Evolutionary conservation across 2,113 vertebrate genomes (phyloP), one percentile per base, ranked within the genome.

Genomic region (Silurus meridionalis): DNA sequence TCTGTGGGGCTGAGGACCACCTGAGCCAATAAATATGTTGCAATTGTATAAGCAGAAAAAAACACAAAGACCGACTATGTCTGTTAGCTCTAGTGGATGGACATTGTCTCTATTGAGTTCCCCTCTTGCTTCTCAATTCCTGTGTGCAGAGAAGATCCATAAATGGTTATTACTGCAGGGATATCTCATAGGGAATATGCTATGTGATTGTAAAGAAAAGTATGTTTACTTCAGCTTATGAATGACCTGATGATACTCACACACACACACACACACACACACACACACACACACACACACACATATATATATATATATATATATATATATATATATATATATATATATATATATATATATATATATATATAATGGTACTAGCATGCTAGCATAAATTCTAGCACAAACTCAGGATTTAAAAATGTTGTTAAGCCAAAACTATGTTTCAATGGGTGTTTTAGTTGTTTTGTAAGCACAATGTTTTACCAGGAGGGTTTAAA

Each of bases 41-140:
- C 61, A 64, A 64, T 63, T 67, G 37, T 53, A 53, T 21, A 23
- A 74, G 61, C 83, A 52, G 53, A 78, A 55, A 2, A 6, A 52
- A 37, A 13, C 72, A 88, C 87, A 88, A 90, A 87, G 81, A 86
- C 80, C 9, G 37, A 3, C 74, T 88, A 83, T 92, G 89, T 93
- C 90, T 72, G 89, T 88, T n/a, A 63, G 0, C 55, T 85, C 88
- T 89, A 93, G 92, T 90, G 89, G 89, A 81, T 87, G 88, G 58
- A 83, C 19, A 83, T 89, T 23, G n/a, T 60, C 58, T 19, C 87
- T 46, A 52, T 81, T 91, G 86, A 89, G 87, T 90, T 85, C 64
- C 52, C 82, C 72, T 87, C 83, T 89, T 61, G 50, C 75, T 82
- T 71, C 50, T 25, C 23, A 17, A 52, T 25, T 64, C 37, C 60